A percentile compares a stretch with the other conserved stretches of the same genome.
These are phyloP conservation scores for Eciton burchellii DNA, from an alignment of 1,140 invertebrate species.

Conservation along the genomic window DNA sequence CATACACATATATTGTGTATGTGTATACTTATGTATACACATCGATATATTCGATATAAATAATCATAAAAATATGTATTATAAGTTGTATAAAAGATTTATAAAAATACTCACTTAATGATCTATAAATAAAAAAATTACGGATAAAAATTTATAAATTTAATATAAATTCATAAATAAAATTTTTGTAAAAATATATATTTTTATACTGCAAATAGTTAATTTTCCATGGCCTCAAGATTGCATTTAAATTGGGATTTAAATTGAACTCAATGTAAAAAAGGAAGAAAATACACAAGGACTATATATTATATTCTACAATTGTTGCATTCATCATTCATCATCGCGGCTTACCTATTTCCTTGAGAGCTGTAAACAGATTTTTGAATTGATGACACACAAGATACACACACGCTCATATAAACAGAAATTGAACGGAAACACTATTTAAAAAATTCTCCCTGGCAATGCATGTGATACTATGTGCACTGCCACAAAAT, in stretches of 20 bases:
- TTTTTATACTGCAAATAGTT: neutral
- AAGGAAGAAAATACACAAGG: slow-evolving; percentile 69
- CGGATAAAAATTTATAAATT: too few species aligned
- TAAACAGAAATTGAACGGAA: slow-evolving; percentile 70
- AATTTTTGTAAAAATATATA: too few species aligned
- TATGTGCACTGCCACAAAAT: slow-evolving; percentile 70
- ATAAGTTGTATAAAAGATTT: too few species aligned
- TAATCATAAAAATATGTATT: too few species aligned
- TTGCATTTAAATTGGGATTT: slow-evolving; percentile 47
- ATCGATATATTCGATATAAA: too few species aligned
- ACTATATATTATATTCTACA: slow-evolving; percentile 78
- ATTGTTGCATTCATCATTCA: slow-evolving; percentile 81
- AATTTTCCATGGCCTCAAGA: slow-evolving; percentile 64
- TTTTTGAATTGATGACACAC: slow-evolving; percentile 76
- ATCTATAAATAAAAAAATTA: too few species aligned
- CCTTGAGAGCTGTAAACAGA: slow-evolving; percentile 85
- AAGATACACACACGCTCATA: slow-evolving; percentile 74
- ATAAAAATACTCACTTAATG: too few species aligned
- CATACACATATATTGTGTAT: too few species aligned
- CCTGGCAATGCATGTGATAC: slow-evolving; percentile 59
- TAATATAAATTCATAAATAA: too few species aligned
- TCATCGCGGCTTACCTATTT: slow-evolving; percentile 84
- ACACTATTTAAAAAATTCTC: slow-evolving; percentile 65
- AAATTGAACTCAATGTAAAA: slow-evolving; percentile 65
- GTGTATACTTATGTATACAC: too few species aligned